phyloP scores from a whole-genome alignment of 2,888 invertebrate species.

The Camptogramma bilineatum region DNA sequence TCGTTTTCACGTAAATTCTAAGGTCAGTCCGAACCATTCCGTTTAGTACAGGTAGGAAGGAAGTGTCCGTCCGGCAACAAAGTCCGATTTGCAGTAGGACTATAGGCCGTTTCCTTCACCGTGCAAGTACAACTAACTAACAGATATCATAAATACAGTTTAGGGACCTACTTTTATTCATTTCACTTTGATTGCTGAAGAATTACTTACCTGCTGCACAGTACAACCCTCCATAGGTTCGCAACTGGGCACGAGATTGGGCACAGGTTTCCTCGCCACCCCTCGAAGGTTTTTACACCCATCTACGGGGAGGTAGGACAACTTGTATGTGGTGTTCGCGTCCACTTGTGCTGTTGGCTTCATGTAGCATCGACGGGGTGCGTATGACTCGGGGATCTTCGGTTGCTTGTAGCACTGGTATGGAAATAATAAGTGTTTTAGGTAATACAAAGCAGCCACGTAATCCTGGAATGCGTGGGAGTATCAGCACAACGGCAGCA shows the following conservation, averaged over 20 bases:
- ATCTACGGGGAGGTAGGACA: conserved; percentile 86
- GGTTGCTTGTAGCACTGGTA: conserved; percentile 84
- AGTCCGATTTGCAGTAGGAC: too few species aligned
- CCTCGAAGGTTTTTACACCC: conserved; percentile 74
- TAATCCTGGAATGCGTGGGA: too few species aligned
- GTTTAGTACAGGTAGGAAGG: too few species aligned
- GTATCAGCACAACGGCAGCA: too few species aligned
- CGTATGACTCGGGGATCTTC: conserved; percentile 83
- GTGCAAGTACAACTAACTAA: too few species aligned
- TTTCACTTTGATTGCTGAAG: background rate
- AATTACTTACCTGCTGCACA: conserved; percentile 66
- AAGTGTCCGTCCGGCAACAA: too few species aligned
- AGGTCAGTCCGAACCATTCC: too few species aligned
- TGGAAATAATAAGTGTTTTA: background rate
- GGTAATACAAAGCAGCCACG: too few species aligned
- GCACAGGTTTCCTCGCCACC: conserved; percentile 59
- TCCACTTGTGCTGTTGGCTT: conserved; percentile 86
- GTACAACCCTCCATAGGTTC: conserved; percentile 79
- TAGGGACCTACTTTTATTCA: too few species aligned
- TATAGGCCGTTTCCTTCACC: too few species aligned
- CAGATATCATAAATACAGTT: too few species aligned
- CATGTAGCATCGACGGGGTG: conserved; percentile 83
- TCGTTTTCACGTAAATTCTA: too few species aligned
- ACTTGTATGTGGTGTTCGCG: conserved; percentile 87
- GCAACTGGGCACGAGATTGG: conserved; percentile 73